phyloP scores from a whole-genome alignment of 2,797 vertebrate species.

The Cottoperca gobio region DNA sequence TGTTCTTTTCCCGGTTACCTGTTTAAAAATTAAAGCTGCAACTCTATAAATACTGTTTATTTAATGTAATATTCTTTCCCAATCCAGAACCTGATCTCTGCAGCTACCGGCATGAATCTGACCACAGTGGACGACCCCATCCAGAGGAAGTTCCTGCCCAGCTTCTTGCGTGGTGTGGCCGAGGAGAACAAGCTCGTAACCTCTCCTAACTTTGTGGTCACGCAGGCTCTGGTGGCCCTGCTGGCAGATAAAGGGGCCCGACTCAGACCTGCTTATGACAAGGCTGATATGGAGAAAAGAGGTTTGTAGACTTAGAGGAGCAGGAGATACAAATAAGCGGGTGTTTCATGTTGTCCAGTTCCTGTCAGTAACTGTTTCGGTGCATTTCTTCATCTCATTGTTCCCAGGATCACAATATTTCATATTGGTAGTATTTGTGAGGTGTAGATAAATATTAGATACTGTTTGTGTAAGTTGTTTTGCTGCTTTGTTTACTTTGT shows the following conservation, averaged over 20 bases:
- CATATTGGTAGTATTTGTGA: not conserved
- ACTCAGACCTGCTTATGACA: conserved; percentile 93
- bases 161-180: conserved; percentile 94
- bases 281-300: conserved; percentile 95
- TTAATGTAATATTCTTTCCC: not conserved
- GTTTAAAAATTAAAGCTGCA: not conserved
- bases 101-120: conserved; percentile 96
- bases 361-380: not conserved
- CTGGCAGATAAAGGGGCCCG: conserved; percentile 96
- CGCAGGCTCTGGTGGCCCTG: conserved; percentile 96
- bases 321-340: fast-evolving
- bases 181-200: conserved; percentile 98
- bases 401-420: not conserved
- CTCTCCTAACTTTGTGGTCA: conserved; percentile 98
- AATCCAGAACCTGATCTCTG: conserved; percentile 95
- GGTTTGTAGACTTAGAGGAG: conserved; percentile 80
- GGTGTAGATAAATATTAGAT: not conserved
- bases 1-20: too few species aligned
- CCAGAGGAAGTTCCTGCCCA: conserved; percentile 96
- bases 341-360: not conserved
- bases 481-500: not conserved
- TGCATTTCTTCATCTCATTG: not conserved
- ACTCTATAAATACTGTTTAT: not conserved
- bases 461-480: not conserved
- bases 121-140: conserved; percentile 97